phyloP scores from a whole-genome alignment of 2,888 invertebrate species.

The Liodrosophila aerea region DNA sequence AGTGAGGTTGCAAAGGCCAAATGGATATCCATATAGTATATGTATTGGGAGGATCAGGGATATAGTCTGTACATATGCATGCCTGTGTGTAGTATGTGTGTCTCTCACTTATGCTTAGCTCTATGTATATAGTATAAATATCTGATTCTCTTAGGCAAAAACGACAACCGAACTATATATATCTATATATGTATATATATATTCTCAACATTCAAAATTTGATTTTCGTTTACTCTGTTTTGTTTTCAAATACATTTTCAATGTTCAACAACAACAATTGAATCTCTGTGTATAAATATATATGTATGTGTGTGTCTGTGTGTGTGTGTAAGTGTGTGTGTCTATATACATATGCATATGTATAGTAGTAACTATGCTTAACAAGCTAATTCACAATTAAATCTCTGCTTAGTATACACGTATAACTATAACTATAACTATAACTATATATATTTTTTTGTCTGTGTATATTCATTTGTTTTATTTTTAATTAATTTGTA shows the following conservation, averaged over 20 bases:
- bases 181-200: background rate
- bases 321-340: too few relatives aligned
- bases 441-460: too few relatives aligned
- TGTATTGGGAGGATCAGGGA: slow-evolving; percentile 15
- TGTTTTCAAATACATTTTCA: slow-evolving; percentile 71
- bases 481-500: background rate
- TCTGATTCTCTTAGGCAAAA: slow-evolving; percentile 30
- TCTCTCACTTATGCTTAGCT: too few relatives aligned
- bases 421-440: background rate
- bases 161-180: slow-evolving; percentile 38
- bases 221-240: slow-evolving; percentile 32
- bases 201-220: slow-evolving; percentile 56
- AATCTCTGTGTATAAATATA: slow-evolving; percentile 47
- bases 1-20: slow-evolving; percentile 41
- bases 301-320: background rate
- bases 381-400: slow-evolving; percentile 61
- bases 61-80: slow-evolving; percentile 12
- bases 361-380: slow-evolving; percentile 52
- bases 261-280: slow-evolving; percentile 76
- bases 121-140: slow-evolving; percentile 27
- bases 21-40: background rate
- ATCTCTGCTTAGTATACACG: slow-evolving; percentile 37
- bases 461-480: background rate
- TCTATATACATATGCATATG: too few relatives aligned
- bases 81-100: slow-evolving; percentile 12